Evolutionary conservation across 1,140 invertebrate species (phyloP), one percentile per base, ranked within the genome.

Genomic region (Laupala kohalensis): DNA sequence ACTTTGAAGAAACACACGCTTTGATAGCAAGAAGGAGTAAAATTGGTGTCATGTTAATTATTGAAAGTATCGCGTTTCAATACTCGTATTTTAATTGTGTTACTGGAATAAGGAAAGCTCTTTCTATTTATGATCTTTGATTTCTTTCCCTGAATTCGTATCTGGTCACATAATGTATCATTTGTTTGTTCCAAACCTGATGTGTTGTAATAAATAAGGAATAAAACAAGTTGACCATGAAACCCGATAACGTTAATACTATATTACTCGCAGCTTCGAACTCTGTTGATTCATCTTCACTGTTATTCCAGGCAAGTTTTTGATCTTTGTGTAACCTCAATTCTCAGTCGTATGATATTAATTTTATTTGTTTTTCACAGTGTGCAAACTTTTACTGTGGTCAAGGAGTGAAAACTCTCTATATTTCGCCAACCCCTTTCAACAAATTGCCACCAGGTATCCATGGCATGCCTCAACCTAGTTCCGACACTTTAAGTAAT

Each of bases 341-440:
- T 53, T 53, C 0, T 19, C 37, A 2, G 1, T 53, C 1, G 37
- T 53, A 13, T 53, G 9, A 13, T 13, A 53, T 53, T 53, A 53
- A 53, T 19, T 53, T 13, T 53, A 53, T 53, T 53, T 9, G 9
- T 6, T 4, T 4, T 15, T 71, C 67, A 25, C 66, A 73, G 72
- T 73, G 69, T 67, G 72, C 69, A 25, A 28, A 64, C 5, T 69
- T 71, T 26, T 73, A 62, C 13, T 69, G 69, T 23, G 72, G 71
- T 53, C 30, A 67, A 19, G 72, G 72, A 13, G 23, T n/a, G 9
- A 66, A 70, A 67, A 69, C 71, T 4, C 30, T 37, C 12, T 73
- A 73, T 63, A 71, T 73, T n/a, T 71, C 72, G 9, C 15, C 69
- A 27, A 67, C 63, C 4, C 37, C 69, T 25, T 62, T 66, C n/a